phyloP scores from a whole-genome alignment of 92 coral and sea anemone genomes.

The Zoanthus sociatus region DNA sequence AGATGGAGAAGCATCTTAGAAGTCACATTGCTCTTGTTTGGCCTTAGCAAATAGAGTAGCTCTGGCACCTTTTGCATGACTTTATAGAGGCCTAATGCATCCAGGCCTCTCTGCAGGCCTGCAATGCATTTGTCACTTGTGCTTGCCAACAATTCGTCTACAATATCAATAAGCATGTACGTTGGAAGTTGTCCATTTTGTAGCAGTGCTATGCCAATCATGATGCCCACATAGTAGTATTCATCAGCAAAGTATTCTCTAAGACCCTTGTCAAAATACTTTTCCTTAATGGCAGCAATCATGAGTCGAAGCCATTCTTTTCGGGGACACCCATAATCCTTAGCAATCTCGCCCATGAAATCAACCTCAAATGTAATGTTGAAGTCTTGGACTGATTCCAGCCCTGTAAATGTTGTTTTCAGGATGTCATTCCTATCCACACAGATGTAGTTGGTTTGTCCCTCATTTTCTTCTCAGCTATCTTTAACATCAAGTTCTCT shows the following conservation, averaged over 20 bases:
- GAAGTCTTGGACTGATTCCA: slow-evolving; percentile 50
- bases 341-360: slow-evolving; percentile 72
- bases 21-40: slow-evolving; percentile 50
- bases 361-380: slow-evolving; percentile 65
- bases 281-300: slow-evolving; percentile 23
- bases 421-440: slow-evolving; percentile 16
- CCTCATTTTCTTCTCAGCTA: slow-evolving; percentile 49
- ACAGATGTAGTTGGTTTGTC: slow-evolving; percentile 52
- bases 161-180: slow-evolving; percentile 20
- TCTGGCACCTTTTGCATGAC: slow-evolving; percentile 56
- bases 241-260: slow-evolving; percentile 12
- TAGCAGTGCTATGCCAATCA: slow-evolving; percentile 34
- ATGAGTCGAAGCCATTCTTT: slow-evolving; percentile 45
- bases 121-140: slow-evolving; percentile 41
- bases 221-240: slow-evolving; percentile 21
- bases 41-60: slow-evolving; percentile 68
- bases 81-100: slow-evolving; percentile 61
- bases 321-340: slow-evolving; percentile 66
- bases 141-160: slow-evolving; percentile 3
- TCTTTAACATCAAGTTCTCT: slow-evolving; percentile 51
- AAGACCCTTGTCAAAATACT: slow-evolving; percentile 26
- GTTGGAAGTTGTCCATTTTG: slow-evolving; percentile 41
- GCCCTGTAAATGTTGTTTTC: slow-evolving; percentile 46
- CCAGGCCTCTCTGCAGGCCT: slow-evolving; percentile 57
- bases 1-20: slow-evolving; percentile 69